A percentile compares a stretch with the other conserved stretches of the same genome.
Conservation (phyloP, 1,140 invertebrate genomes). For the Rhagoletis pomonella region DNA sequence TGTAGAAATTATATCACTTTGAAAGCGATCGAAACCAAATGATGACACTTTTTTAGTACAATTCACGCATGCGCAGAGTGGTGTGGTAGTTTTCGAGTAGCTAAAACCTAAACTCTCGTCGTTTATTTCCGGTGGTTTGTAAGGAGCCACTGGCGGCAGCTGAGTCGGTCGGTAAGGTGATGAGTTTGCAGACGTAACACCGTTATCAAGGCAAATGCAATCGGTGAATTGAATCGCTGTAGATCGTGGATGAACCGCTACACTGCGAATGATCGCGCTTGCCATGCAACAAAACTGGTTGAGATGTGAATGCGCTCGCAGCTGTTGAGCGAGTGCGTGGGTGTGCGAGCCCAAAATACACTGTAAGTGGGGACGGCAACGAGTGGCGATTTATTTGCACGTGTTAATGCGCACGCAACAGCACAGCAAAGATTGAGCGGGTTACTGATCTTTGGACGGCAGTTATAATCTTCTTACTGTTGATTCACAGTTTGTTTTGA, state of each 20-base stretch:
- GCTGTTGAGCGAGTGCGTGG: neutral
- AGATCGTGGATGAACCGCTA: conserved; percentile 48
- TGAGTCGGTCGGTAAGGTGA: conserved; percentile 3
- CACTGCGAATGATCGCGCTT: conserved; percentile 54
- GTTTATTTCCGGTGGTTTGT: conserved; percentile 19
- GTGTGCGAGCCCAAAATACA: too few species aligned
- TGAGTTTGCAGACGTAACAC: neutral
- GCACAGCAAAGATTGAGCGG: neutral
- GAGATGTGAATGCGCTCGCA: neutral
- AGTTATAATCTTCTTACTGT: neutral
- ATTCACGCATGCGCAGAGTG: conserved; percentile 11
- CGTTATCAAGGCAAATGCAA: conserved; percentile 33
- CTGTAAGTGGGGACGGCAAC: neutral
- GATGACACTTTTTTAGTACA: conserved; percentile 10
- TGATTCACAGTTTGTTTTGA: conserved; percentile 28
- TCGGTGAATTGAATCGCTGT: neutral
- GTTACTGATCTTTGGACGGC: conserved; percentile 6
- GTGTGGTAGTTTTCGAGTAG: conserved; percentile 20
- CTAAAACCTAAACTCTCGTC: conserved; percentile 52
- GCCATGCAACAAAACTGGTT: conserved; percentile 50
- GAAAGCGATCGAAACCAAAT: conserved; percentile 46
- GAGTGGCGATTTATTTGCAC: neutral
- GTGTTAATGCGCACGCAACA: neutral
- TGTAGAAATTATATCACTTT: conserved; percentile 51
- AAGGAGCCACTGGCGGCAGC: neutral